Evolutionary conservation across 2,888 invertebrate species (phyloP), one percentile per base, ranked within the genome.

Genomic region (Rhagonycha fulva): DNA sequence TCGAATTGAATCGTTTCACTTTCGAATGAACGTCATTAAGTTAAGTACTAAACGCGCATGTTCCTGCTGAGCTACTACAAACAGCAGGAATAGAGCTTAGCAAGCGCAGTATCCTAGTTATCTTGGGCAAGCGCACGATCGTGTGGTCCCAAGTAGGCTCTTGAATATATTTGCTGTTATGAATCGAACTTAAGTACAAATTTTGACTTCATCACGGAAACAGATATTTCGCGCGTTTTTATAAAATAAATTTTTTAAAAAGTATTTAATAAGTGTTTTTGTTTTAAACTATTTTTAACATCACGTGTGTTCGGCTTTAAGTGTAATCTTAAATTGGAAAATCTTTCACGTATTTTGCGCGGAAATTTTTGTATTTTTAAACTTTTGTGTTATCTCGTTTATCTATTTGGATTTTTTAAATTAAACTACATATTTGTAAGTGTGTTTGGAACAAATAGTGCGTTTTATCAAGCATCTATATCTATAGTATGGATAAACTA

Each of bases 81-180:
- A 85, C 85, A 81, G 84, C 85, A 84, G 84, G 84, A 84, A 84
- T 84, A 83, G 83, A 81, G 85, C 84, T 84, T 82, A 85, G 83
- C 82, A 80, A 82, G 80, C 84, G 86, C 84, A 87, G 87, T 86
- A 84, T 85, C 81, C 83, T 82, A 87, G 87, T 86, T 84, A 83
- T 83, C 87, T 87, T 87, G 88, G 87, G 87, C 87, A 86, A 87
- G 87, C 88, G 87, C 88, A 88, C 87, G 84, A 77, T 79, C 79
- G 86, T 87, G 87, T 87, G 87, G 87, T 87, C 85, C 87, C 87
- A 86, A 86, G 86, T 84, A 84, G 84, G 84, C 85, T 84, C 79
- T 82, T 83, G 73, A 79, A 72, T 75, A 73, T 62, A 70, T 71
- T 78, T 67, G 67, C 66, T 73, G 30, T 72, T 70, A 74, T 72